phyloP scores from a whole-genome alignment of 1,140 invertebrate genomes.

The Pseudachorutes palmiensis region DNA sequence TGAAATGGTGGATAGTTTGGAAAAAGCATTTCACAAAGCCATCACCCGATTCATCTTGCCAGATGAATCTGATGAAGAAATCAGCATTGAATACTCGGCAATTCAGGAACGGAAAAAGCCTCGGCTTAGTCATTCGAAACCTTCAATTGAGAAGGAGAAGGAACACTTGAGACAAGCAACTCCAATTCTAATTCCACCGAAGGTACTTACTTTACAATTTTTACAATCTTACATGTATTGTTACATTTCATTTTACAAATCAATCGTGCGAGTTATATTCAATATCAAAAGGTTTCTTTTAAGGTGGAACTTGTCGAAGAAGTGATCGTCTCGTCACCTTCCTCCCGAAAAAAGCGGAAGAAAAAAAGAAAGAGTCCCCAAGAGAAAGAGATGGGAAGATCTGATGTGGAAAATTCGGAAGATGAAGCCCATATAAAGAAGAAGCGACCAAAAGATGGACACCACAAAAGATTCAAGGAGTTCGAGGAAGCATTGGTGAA shows the following conservation, averaged over 20 bases:
- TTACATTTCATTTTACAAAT: too few species aligned
- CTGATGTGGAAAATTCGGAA: slow-evolving; percentile 3
- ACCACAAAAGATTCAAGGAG: slow-evolving; percentile 4
- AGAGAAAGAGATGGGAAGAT: not conserved
- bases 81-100: slow-evolving; percentile 40
- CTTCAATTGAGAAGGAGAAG: not conserved
- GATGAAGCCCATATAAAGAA: not conserved
- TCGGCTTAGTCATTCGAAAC: not conserved
- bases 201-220: too few species aligned
- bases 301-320: not conserved
- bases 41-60: slow-evolving; percentile 71
- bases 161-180: not conserved
- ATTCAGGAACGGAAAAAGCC: slow-evolving; percentile 18
- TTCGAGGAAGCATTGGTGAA: not conserved
- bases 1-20: slow-evolving; percentile 72
- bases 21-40: slow-evolving; percentile 66
- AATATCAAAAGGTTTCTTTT: not conserved
- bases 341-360: not conserved
- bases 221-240: too few species aligned
- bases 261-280: too few species aligned
- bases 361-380: not conserved
- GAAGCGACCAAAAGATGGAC: not conserved
- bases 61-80: slow-evolving; percentile 57
- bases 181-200: not conserved
- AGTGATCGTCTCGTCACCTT: not conserved